Conservation (phyloP, 2,113 vertebrate species). For the Motacilla tschutschensis region DNA sequence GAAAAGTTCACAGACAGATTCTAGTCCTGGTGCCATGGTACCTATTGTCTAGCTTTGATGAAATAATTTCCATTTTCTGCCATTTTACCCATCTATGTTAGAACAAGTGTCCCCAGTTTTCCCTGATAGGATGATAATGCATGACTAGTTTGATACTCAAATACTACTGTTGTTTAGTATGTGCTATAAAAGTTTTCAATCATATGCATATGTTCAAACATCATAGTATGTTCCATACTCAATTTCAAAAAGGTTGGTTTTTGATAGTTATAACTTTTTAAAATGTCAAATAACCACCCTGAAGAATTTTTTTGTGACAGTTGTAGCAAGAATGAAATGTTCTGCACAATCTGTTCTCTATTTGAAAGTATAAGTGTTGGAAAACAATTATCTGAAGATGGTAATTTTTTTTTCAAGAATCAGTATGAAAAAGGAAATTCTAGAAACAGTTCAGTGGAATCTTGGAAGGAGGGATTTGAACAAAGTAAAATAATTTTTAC, state of each 20-base stretch:
- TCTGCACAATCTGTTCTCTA: background rate
- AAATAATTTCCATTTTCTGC: background rate
- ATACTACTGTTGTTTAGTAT: background rate
- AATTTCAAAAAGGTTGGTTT: background rate
- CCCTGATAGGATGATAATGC: background rate
- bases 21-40: background rate
- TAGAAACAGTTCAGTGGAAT: background rate
- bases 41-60: background rate
- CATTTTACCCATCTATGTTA: background rate
- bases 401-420: background rate
- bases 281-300: background rate
- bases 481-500: constrained; percentile 12
- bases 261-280: background rate
- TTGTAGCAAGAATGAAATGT: background rate
- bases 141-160: background rate
- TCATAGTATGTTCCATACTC: background rate
- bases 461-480: background rate
- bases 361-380: background rate
- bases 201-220: background rate
- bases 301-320: background rate
- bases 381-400: background rate
- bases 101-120: background rate
- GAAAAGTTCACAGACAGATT: background rate
- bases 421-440: background rate
- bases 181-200: background rate